Evolutionary conservation across 2,797 vertebrate genomes (phyloP).

Genomic region (Alauda arvensis): DNA sequence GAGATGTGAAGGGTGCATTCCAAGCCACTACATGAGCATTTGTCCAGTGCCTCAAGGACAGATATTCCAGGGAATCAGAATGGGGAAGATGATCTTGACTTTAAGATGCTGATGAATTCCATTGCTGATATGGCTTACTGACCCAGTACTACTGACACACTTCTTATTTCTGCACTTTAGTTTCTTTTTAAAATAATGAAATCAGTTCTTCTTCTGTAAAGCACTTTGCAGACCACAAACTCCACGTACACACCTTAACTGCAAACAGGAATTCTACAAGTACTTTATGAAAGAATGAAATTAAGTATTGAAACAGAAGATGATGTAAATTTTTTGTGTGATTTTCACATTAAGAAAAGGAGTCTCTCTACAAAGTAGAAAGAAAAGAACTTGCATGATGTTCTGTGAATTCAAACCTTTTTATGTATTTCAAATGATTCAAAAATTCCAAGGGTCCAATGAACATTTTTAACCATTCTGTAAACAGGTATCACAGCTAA

Average conservation of each 20-base stretch:
- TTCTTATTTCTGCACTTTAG: background rate
- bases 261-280: background rate
- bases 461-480: background rate
- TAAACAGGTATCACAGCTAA: background rate
- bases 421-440: background rate
- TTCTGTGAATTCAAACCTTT: background rate
- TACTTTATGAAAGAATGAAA: background rate
- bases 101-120: background rate
- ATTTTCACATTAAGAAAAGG: background rate
- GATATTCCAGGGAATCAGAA: background rate
- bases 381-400: background rate
- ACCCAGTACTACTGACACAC: background rate
- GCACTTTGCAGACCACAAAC: background rate
- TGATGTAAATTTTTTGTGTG: background rate
- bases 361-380: background rate
- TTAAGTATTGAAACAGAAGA: background rate
- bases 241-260: background rate
- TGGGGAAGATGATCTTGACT: background rate
- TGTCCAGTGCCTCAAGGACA: background rate
- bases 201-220: background rate
- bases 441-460: background rate
- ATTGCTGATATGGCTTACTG: background rate
- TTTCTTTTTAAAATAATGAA: background rate
- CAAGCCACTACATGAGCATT: background rate
- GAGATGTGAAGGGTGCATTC: background rate